Conservation (phyloP, 2,797 vertebrate genomes). For the Platyrinchus mystaceus region DNA sequence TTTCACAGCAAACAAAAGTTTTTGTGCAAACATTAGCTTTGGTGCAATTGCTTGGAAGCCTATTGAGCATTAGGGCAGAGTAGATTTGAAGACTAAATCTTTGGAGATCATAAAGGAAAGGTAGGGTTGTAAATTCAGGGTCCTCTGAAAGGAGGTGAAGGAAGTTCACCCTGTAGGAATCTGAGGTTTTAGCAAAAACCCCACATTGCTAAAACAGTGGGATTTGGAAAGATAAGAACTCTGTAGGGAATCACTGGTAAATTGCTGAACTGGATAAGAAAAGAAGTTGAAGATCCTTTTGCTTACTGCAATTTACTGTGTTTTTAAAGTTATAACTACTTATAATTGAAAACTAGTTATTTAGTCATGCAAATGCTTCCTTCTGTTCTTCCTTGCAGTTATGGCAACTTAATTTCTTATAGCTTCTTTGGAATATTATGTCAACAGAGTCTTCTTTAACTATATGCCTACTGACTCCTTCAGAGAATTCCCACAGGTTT, state of each 20-base stretch:
- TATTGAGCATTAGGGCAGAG: background rate
- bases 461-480: background rate
- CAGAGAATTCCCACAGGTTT: background rate
- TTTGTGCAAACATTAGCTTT: background rate
- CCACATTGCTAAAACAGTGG: background rate
- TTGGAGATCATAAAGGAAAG: background rate
- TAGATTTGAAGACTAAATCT: background rate
- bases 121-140: background rate
- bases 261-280: background rate
- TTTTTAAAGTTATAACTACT: background rate
- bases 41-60: background rate
- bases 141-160: background rate
- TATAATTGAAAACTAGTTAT: background rate
- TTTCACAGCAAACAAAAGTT: background rate
- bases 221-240: background rate
- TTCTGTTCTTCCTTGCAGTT: background rate
- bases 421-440: background rate
- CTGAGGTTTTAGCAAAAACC: background rate
- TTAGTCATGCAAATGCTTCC: background rate
- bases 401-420: background rate
- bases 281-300: background rate
- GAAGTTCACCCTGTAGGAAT: background rate
- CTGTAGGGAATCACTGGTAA: background rate
- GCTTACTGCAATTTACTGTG: background rate
- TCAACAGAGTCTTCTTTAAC: background rate